Evolutionary conservation across 2,888 invertebrate species (phyloP).

Genomic region (Apantesis nais): DNA sequence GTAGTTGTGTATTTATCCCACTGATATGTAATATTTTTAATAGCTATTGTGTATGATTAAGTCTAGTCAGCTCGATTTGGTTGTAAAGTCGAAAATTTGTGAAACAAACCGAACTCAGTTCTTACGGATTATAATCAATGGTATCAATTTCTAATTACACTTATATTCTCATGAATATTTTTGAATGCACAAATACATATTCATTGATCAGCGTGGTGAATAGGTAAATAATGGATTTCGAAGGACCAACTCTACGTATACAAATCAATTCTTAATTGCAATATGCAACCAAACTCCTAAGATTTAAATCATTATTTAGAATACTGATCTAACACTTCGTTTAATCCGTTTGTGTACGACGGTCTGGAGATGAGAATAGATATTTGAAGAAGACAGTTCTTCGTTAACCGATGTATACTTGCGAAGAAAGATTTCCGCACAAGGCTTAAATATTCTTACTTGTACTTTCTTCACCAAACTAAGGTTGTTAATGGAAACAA

Average conservation of each 20-base stretch:
- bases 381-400: not conserved
- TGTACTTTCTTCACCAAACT: constrained; percentile 13
- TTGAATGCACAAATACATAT: constrained; percentile 22
- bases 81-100: not conserved
- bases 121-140: not conserved
- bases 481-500: not conserved
- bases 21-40: not conserved
- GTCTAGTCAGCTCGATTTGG: not conserved
- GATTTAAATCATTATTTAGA: constrained; percentile 48
- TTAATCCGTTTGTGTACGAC: constrained; percentile 55
- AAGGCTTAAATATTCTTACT: constrained; percentile 9
- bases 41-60: not conserved
- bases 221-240: constrained; percentile 68
- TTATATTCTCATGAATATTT: not conserved
- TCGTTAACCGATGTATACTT: not conserved
- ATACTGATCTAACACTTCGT: constrained; percentile 55
- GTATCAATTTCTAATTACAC: not conserved
- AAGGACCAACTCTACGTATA: constrained; percentile 61
- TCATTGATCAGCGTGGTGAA: constrained; percentile 52
- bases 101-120: not conserved
- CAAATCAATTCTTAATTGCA: constrained; percentile 66
- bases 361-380: constrained; percentile 42
- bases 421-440: not conserved
- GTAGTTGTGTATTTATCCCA: constrained; percentile 4
- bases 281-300: constrained; percentile 64